Base-by-base conservation (phyloP, 1,140 invertebrate species). In the Ladona fulva region DNA sequence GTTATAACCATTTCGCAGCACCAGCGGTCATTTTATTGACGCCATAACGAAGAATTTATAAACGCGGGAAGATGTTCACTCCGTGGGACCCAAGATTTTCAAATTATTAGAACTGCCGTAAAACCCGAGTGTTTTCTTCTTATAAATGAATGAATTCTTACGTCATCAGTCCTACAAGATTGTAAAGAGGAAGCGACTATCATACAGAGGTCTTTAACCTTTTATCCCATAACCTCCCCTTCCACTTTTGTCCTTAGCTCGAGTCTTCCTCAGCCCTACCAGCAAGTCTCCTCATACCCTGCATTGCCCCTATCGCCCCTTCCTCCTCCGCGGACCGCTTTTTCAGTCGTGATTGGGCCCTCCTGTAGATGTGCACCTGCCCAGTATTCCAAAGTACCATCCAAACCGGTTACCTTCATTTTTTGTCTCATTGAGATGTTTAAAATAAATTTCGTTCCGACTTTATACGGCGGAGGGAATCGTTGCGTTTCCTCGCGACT, bases 361-460 rank as follows among this genome's bases (percentile, higher is more conserved):
- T 66, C 52, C 52, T 22, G 52, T 66, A 22, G 3, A 16, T 66
- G n/a, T 22, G 52, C 52, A 66, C 52, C 52, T 66, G 52, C 52
- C 52, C 52, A 22, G 52, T 66, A 66, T 66, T 66, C 52, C n/a
- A 12, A 66, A 66, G 52, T 12, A 66, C 52, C 52, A 19, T 66
- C 52, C 52, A 66, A 66, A 66, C 52, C 52, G 52, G 52, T 66
- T 66, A 12, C 16, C n/a, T 66, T 66, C 52, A 66, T 66, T 66
- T 66, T 66, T 66, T 66, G 52, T 22, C 52, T 66, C 52, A 66
- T 66, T 66, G 52, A 66, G 52, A 66, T 66, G 52, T 66, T 66
- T 66, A 66, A 66, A 66, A 66, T 66, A 66, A 66, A 66, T 66
- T 66, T 66, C 52, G 52, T 66, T 12, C n/a, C 16, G 52, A 6